Evolutionary conservation across 1,140 invertebrate genomes (phyloP), one percentile per base, ranked within the genome.

Genomic region (Brachionus angularis): DNA sequence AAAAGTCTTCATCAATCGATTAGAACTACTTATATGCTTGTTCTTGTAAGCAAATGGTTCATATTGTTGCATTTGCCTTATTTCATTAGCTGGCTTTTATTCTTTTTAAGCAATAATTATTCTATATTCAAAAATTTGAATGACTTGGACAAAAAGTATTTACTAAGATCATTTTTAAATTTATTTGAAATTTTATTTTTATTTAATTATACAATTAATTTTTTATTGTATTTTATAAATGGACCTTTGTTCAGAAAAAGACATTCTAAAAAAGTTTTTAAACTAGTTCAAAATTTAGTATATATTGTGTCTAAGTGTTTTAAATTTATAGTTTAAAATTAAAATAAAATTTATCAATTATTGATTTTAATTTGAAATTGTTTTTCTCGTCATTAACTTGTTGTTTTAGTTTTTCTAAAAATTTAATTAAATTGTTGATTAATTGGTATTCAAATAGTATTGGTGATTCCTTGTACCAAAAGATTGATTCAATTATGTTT

Each of bases 171-270:
- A 12, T 58, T 58, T 39, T 23, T 58, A 3, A 58, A 58, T 39
- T 39, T 39, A 12, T 58, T 58, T 34, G 53, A 58, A 58, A 58
- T 58, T 39, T 58, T 58, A 12, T 58, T 58, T 25, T 23, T 58
- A 27, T 5, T 58, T 4, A 58, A 58, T 58, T 58, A 58, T 58
- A 58, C 53, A 23, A 58, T 58, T 2, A 58, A 58, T 58, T 58
- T 58, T 58, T 29, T 58, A 8, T 36, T 58, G 18, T 58, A 58
- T 58, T 58, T 23, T 39, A 10, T 58, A 3, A 58, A 58, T 36
- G 53, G 53, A n/a, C 53, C 53, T 12, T 29, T 58, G 18, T 58
- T 58, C 16, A 10, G 53, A 29, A 58, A 58, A 18, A 25, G 53
- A 39, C 53, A 58, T 58, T 36, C 53, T 21, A 58, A 58, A 25